Percentiles rank a stretch among this genome's conserved stretches.
phyloP scores from a whole-genome alignment of 2,888 invertebrate species.

The Drosophila glabriapex region DNA sequence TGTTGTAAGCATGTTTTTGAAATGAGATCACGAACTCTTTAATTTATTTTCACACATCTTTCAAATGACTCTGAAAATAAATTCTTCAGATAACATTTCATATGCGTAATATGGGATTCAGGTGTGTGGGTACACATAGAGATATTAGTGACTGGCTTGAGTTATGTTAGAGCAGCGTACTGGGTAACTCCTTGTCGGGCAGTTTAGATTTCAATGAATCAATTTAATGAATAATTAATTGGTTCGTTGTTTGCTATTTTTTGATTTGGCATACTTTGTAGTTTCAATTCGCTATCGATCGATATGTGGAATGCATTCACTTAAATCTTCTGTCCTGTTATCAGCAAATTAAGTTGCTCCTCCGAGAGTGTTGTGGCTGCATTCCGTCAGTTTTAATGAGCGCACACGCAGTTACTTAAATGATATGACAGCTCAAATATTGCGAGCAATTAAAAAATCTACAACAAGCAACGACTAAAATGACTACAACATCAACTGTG shows the following conservation, averaged over 20 bases:
- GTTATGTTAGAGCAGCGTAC: background rate
- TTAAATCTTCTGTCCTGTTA: conserved; percentile 2
- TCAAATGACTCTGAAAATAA: background rate
- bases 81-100: background rate
- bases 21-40: background rate
- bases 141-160: background rate
- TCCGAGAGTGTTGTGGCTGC: conserved; percentile 44
- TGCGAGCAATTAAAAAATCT: conserved; percentile 54
- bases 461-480: conserved; percentile 23
- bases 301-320: conserved; percentile 3
- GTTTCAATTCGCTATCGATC: background rate
- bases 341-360: conserved; percentile 13
- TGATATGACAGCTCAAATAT: conserved; percentile 57
- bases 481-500: conserved; percentile 9
- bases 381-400: conserved; percentile 57
- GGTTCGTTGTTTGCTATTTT: background rate
- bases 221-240: background rate
- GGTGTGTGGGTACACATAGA: background rate
- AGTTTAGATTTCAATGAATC: no score
- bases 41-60: background rate
- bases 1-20: background rate
- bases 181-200: background rate
- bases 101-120: background rate
- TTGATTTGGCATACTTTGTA: background rate
- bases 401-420: conserved; percentile 50